Base-by-base conservation (phyloP, 2,888 invertebrate species). In the Trachelus tabidus region DNA sequence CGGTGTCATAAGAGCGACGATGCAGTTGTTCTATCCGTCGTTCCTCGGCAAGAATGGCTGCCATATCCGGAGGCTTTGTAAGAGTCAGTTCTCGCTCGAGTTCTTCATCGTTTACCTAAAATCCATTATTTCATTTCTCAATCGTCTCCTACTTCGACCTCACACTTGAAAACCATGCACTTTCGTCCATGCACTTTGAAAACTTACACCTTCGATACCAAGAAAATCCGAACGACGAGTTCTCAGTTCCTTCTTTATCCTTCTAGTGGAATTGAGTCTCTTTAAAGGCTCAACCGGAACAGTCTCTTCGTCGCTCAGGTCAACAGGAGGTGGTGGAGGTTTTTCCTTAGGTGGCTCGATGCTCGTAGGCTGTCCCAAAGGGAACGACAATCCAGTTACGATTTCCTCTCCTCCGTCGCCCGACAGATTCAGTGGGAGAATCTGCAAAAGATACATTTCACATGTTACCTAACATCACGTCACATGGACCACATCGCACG, bases 221-320 rank as follows among this genome's bases (percentile, higher is more conserved):
- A 97, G 93, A 90, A 97, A 97, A 89, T 96, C 97, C 68, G 96
- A 95, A 74, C 97, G 94, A 87, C 97, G 96, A 88, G 95, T 96
- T 12, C 96, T 94, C 76, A 97, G 93, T 89, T 97, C 97, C 88
- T 97, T 96, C 87, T 96, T 97, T 86, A 97, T 96, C 84, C 97
- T 94, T 82, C 96, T 96, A 1, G 97, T 96, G 23, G 97, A 97
- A 87, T 96, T 96, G 78, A 96, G 93, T 84, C 96, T 94, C 86
- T 95, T 95, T 82, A 96, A 93, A 84, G 95, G 93, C 73, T 94
- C 91, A 68, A 89, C 87, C 12, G 91, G 87, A 69, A 89, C 89
- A 80, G 89, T 91, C 79, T 92, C 92, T 73, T 92, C 92, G 82
- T 92, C 92, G 79, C 91, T 91, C 68, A 90, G 86, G 77, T 95